Base-by-base conservation (phyloP, 2,797 vertebrate species). In the Anabas testudineus region DNA sequence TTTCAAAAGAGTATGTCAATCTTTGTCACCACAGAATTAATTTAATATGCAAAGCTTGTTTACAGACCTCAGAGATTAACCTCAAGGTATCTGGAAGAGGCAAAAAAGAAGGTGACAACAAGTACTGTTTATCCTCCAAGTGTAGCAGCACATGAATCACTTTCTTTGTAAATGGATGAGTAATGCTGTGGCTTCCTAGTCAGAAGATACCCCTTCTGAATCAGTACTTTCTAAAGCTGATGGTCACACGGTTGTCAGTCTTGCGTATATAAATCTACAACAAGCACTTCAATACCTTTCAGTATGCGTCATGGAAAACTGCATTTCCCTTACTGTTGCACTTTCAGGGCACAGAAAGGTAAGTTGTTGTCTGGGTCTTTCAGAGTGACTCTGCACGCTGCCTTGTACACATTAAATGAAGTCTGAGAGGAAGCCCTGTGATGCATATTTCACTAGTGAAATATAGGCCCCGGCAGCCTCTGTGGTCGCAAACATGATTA, bases 131-230 rank as follows among this genome's bases (percentile, higher is more conserved):
- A 6, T 37, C 18, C n/a, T 46, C 4, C 2, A 19, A 26, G 21
- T 54, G 3, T 28, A 18, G 32, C 5, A 19, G 19, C 21, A 37
- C 21, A 14, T 53, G 32, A 71, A 61, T 67, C 45, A 46, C 26
- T 53, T 78, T 72, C 18, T 67, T 41, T 63, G 63, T 58, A 63
- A 63, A 19, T 14, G 32, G 10, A 53, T 63, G 62, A 67, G 13
- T 67, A 56, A 70, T 42, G 5, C 19, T 46, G 30, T 19, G 19
- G 52, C 21, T 56, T 56, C 16, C 2, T 34, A 62, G 26, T 18
- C 52, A 18, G 14, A 61, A 45, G 3, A 15, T 13, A 3, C 3
- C 16, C 21, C 24, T 16, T 43, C 52, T 36, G 24, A 52, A 28
- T 52, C 36, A 42, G 24, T 22, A 22, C 12, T 41, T 37, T 51